These are phyloP conservation scores for Craniophora ligustri DNA, from an alignment of 2,888 invertebrate species.

Conservation along the genomic window DNA sequence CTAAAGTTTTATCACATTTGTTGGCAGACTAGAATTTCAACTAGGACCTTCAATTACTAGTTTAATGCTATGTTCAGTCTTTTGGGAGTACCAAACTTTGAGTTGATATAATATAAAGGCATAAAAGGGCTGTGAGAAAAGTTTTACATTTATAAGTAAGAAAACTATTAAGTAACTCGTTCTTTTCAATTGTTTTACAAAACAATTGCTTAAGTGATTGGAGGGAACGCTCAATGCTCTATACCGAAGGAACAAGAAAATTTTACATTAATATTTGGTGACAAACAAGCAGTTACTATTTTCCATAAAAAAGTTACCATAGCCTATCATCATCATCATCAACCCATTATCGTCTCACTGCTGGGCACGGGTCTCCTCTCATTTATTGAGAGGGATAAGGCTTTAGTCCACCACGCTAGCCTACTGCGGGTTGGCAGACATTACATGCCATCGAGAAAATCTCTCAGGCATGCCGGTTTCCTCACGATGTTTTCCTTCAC, in stretches of 20 bases:
- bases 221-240: conserved; percentile 21
- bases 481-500: too few species aligned
- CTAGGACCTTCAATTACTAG: neutral
- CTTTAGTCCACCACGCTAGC: too few species aligned
- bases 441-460: too few species aligned
- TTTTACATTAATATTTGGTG: conserved; percentile 8
- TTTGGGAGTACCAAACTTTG: neutral
- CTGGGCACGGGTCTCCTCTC: too few species aligned
- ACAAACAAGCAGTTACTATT: too few species aligned
- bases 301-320: too few species aligned
- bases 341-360: too few species aligned
- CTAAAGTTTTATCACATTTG: too few species aligned
- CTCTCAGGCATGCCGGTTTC: too few species aligned
- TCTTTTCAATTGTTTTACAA: conserved; percentile 27
- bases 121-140: neutral
- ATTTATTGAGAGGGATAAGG: too few species aligned
- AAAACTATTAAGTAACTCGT: conserved; percentile 9
- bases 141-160: conserved; percentile 5
- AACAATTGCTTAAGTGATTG: conserved; percentile 12
- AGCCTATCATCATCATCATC: too few species aligned
- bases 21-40: conserved; percentile 25
- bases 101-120: conserved; percentile 7
- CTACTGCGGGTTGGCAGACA: too few species aligned
- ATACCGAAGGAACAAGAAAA: conserved; percentile 37
- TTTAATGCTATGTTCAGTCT: conserved; percentile 2